phyloP scores from a whole-genome alignment of 1,140 invertebrate genomes.

The Solen grandis region DNA sequence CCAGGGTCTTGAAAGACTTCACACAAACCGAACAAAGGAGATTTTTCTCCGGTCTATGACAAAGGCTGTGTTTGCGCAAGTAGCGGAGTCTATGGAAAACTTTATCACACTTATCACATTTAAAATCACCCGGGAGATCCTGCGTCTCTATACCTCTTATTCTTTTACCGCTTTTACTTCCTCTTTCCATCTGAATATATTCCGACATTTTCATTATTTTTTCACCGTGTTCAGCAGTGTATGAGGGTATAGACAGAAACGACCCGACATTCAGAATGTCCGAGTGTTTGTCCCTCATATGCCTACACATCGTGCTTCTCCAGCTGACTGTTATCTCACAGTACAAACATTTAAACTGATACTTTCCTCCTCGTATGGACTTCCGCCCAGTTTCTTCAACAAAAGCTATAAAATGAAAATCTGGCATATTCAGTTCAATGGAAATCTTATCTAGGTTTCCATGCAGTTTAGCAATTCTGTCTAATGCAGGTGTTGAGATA shows the following conservation, averaged over 20 bases:
- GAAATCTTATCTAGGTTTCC: too few relatives aligned
- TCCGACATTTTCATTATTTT: constrained; percentile 71
- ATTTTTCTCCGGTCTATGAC: constrained; percentile 67
- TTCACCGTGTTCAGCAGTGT: constrained; percentile 17
- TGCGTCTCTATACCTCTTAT: constrained; percentile 69
- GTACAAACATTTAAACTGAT: constrained; percentile 71
- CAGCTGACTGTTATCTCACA: constrained; percentile 68
- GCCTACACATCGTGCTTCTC: constrained; percentile 66
- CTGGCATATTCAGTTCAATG: too few relatives aligned
- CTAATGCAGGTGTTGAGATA: too few relatives aligned
- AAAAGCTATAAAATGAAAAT: constrained; percentile 72
- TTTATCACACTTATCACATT: constrained; percentile 73
- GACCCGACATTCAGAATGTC: constrained; percentile 60
- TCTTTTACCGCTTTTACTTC: constrained; percentile 36
- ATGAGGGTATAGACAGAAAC: constrained; percentile 34
- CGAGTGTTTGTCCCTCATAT: constrained; percentile 69
- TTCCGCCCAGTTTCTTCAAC: constrained; percentile 46
- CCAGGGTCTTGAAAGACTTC: constrained; percentile 74
- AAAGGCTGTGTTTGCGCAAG: constrained; percentile 70
- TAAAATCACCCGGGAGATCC: constrained; percentile 71
- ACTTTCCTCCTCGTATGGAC: constrained; percentile 55
- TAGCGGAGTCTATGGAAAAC: constrained; percentile 74
- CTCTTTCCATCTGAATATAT: constrained; percentile 48
- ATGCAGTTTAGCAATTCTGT: too few relatives aligned
- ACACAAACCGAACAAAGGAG: constrained; percentile 76